Conservation (phyloP, 2,113 vertebrate genomes). For the Zosterops pallidus region DNA sequence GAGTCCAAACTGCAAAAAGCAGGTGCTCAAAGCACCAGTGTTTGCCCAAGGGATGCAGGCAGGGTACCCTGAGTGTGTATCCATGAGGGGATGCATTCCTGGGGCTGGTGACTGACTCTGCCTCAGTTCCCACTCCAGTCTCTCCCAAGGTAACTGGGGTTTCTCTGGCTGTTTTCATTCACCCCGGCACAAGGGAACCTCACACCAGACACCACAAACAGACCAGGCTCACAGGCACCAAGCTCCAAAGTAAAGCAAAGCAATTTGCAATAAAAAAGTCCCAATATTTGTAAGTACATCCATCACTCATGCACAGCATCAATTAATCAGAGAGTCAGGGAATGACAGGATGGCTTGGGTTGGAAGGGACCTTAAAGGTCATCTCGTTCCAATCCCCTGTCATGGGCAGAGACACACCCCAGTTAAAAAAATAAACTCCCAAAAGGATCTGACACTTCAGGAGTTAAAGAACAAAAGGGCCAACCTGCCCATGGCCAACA, state of each 20-base stretch:
- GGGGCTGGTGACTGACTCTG: background rate
- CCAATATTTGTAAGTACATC: background rate
- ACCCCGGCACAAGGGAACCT: background rate
- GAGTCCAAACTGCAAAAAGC: background rate
- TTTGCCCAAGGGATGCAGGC: background rate
- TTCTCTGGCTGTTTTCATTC: rapidly evolving
- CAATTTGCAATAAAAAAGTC: rapidly evolving
- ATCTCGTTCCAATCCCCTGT: background rate
- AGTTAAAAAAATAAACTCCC: background rate
- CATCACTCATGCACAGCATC: rapidly evolving
- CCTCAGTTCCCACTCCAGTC: rapidly evolving
- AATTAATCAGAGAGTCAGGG: no score
- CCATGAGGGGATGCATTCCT: rapidly evolving
- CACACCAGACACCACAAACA: background rate
- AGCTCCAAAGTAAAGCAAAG: background rate
- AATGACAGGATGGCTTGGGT: background rate
- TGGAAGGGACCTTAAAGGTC: background rate
- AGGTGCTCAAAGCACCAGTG: background rate
- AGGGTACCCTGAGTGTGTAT: background rate
- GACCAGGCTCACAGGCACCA: background rate
- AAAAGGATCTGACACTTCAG: background rate
- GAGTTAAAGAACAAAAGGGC: background rate
- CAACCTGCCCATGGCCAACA: background rate
- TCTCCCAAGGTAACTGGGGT: rapidly evolving
- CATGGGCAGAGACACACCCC: background rate